These are phyloP conservation scores for Nycteola revayana DNA, from an alignment of 2,888 invertebrate species.

Conservation along the genomic window DNA sequence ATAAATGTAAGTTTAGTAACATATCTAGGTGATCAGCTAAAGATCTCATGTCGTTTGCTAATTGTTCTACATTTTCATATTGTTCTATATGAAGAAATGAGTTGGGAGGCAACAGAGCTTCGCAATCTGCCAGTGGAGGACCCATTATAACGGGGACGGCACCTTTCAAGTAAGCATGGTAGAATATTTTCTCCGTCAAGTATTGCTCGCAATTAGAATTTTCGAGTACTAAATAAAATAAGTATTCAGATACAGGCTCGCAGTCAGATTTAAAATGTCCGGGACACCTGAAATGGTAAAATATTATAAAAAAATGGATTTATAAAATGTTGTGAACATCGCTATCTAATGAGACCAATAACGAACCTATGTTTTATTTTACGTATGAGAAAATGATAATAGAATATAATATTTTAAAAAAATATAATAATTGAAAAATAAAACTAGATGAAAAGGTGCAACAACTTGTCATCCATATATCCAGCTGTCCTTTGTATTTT, in stretches of 20 bases:
- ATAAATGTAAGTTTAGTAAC: constrained; percentile 74
- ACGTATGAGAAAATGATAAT: no score
- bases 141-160: constrained; percentile 86
- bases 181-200: constrained; percentile 86
- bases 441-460: no score
- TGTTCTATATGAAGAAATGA: constrained; percentile 84
- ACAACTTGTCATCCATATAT: no score
- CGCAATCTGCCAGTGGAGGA: constrained; percentile 68
- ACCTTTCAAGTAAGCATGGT: constrained; percentile 83
- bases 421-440: no score
- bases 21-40: constrained; percentile 61
- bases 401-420: no score
- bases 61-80: constrained; percentile 66
- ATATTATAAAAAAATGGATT: no score
- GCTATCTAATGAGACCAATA: no score
- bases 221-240: constrained; percentile 87
- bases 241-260: constrained; percentile 75
- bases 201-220: constrained; percentile 87
- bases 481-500: no score
- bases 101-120: constrained; percentile 80
- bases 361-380: no score
- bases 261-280: constrained; percentile 85
- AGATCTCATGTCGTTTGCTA: constrained; percentile 76
- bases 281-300: constrained; percentile 82
- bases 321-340: no score